Conservation (phyloP, 1,140 invertebrate genomes). For the Lasioglossum albipes region DNA sequence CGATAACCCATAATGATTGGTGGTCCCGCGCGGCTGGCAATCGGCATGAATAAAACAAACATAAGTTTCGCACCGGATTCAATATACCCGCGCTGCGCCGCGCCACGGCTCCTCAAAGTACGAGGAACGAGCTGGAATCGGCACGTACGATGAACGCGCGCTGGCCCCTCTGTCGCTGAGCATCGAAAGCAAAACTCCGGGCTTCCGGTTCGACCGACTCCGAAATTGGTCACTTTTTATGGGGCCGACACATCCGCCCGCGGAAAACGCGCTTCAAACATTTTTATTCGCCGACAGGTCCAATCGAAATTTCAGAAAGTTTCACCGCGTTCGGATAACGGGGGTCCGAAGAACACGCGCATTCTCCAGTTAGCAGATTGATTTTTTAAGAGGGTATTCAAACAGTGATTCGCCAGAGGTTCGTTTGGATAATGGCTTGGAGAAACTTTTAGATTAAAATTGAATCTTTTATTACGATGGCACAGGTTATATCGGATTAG, state of each 20-base stretch:
- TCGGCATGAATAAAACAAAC: conserved; percentile 36
- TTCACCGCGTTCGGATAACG: too few species aligned
- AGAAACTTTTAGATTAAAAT: too few species aligned
- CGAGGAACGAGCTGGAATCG: conserved; percentile 34
- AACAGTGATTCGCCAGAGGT: too few species aligned
- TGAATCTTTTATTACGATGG: too few species aligned
- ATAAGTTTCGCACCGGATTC: conserved; percentile 51
- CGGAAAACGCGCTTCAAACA: neutral
- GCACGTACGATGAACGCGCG: conserved; percentile 25
- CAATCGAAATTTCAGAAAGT: too few species aligned
- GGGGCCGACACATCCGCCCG: neutral
- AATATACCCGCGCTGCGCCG: conserved; percentile 23
- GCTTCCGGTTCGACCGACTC: neutral
- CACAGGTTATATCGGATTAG: too few species aligned
- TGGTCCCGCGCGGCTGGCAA: conserved; percentile 14
- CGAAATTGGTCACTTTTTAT: neutral
- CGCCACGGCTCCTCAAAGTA: neutral
- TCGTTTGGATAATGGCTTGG: too few species aligned
- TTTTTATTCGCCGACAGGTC: neutral
- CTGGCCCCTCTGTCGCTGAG: neutral
- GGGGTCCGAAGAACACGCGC: too few species aligned
- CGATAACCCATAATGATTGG: conserved; percentile 56
- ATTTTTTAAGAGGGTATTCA: too few species aligned
- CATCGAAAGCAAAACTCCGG: neutral
- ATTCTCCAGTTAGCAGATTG: too few species aligned